Evolutionary conservation across 1,140 invertebrate genomes (phyloP).

Genomic region (Hirudo medicinalis): DNA sequence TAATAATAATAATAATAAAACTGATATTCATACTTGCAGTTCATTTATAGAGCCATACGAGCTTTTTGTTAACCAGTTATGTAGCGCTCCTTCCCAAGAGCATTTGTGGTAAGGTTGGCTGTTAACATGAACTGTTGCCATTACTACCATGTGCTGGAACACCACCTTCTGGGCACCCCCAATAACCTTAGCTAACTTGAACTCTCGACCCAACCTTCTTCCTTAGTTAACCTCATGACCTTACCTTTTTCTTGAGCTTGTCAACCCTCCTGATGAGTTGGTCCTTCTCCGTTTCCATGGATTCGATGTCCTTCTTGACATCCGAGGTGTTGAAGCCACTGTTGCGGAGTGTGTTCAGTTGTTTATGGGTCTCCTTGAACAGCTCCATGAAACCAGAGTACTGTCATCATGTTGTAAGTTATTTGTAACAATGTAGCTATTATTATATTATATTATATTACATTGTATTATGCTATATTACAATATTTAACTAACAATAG

Average conservation of each 20-base stretch:
- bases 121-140: background rate
- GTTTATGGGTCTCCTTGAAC: conserved; percentile 67
- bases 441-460: too few relatives aligned
- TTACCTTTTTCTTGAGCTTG: conserved; percentile 44
- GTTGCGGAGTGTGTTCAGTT: conserved; percentile 53
- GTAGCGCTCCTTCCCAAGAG: background rate
- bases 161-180: too few relatives aligned
- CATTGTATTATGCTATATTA: background rate
- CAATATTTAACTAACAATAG: background rate
- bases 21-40: background rate
- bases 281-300: conserved; percentile 74
- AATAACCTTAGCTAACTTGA: too few relatives aligned
- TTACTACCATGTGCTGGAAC: too few relatives aligned
- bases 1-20: too few relatives aligned
- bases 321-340: conserved; percentile 47
- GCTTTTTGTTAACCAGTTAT: background rate
- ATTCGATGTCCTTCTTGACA: conserved; percentile 55
- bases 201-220: too few relatives aligned
- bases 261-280: conserved; percentile 58
- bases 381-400: conserved; percentile 65
- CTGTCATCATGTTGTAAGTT: conserved; percentile 34
- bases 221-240: background rate
- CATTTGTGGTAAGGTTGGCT: background rate
- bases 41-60: background rate
- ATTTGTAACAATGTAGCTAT: too few relatives aligned